Evolutionary conservation across 64 coral and sea anemone species (phyloP).

Genomic region (Porites australiensis): DNA sequence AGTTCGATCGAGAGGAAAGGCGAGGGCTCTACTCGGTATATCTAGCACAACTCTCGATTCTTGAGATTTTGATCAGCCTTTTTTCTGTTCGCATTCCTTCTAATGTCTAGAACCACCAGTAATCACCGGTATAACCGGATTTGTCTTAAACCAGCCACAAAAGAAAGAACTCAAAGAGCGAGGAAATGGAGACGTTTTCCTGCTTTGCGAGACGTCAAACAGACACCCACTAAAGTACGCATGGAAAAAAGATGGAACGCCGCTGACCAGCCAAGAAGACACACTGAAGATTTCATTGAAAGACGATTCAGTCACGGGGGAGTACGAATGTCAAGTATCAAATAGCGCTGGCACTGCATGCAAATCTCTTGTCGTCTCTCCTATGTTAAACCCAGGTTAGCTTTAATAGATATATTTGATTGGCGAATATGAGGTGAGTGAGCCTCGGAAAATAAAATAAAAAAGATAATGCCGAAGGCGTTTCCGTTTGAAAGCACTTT

Average conservation of each 20-base stretch:
- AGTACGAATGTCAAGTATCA: conserved; percentile 20
- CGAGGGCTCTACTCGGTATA: too few species aligned
- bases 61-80: too few species aligned
- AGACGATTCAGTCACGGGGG: not conserved
- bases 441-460: too few species aligned
- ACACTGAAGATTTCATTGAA: not conserved
- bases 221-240: conserved; percentile 1
- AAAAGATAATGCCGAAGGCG: too few species aligned
- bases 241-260: conserved; percentile 1
- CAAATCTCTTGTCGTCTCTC: not conserved
- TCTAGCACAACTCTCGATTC: too few species aligned
- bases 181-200: not conserved
- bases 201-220: conserved; percentile 4
- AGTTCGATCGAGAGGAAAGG: too few species aligned
- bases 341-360: not conserved
- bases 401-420: not conserved
- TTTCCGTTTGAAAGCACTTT: too few species aligned
- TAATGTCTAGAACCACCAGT: not conserved
- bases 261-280: not conserved
- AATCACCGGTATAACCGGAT: not conserved
- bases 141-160: not conserved
- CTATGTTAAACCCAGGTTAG: not conserved
- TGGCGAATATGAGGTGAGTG: too few species aligned
- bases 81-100: not conserved
- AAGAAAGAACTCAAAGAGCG: not conserved